Base-by-base conservation (phyloP, 2,888 invertebrate species). In the Nowickia ferox region DNA sequence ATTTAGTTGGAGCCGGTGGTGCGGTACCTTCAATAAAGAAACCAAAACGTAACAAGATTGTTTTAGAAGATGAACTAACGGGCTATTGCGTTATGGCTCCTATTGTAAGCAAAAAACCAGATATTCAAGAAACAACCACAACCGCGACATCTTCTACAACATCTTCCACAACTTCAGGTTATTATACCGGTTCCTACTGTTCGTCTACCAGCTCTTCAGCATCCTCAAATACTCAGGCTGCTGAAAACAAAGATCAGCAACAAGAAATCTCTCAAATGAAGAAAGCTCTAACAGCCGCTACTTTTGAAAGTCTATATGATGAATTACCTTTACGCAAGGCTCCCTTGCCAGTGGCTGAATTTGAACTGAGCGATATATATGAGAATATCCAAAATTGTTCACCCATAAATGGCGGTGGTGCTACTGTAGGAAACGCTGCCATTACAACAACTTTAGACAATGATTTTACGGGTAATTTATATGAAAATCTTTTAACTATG, bases 31-130 rank as follows among this genome's bases (percentile, higher is more conserved):
- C 89, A 57, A 76, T 72, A 11, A 87, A 74, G 53, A 65, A 81
- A 9, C 19, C 86, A 4, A 87, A 89, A 61, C 84, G 82, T 3
- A 91, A 89, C 71, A 91, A 91, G 65, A 90, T 91, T 75, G 87
- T 91, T 1, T 17, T 92, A 4, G 87, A 91, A 6, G 93, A 93
- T 66, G 93, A 93, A 87, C 84, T 91, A 5, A 91, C 92, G 1
- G 93, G 92, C 0, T 93, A 93, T 78, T 93, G 93, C 82, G 87
- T 91, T 1, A 93, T 93, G 93, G 93, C 92, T 17, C 93, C 93
- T 0, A 92, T 93, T 72, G 74, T 84, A 11, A 89, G 88, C 17
- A 90, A 91, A 61, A 86, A 84, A n/a, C 40, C 69, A 1, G 61
- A 78, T 53, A 15, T 13, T n/a, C 76, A 79, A n/a, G 65, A 75